phyloP scores from a whole-genome alignment of 2,113 vertebrate species.

The Eira barbara region DNA sequence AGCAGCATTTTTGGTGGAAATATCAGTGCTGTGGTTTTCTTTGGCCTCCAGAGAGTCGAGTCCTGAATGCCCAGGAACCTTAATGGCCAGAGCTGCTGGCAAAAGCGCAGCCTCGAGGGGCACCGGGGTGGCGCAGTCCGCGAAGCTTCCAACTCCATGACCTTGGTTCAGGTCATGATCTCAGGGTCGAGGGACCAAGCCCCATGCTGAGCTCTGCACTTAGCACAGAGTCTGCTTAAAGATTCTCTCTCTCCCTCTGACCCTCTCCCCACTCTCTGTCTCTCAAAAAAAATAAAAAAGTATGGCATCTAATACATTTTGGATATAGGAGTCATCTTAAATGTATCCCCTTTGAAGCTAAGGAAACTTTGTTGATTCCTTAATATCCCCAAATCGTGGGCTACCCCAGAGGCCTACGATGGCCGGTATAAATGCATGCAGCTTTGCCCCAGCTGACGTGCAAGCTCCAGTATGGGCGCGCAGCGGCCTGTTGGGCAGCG shows the following conservation, averaged over 20 bases:
- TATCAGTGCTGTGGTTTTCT: not conserved
- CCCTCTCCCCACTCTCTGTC: not conserved
- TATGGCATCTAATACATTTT: not conserved
- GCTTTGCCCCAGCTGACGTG: not conserved
- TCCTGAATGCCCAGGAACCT: not conserved
- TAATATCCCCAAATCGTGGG: not conserved
- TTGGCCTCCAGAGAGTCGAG: not conserved
- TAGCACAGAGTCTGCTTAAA: not conserved
- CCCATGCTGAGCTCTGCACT: not conserved
- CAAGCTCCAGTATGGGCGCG: accelerated
- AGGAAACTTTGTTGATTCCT: not conserved
- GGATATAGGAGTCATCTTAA: not conserved
- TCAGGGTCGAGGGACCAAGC: not conserved
- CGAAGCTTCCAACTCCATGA: not conserved
- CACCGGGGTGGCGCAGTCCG: not conserved
- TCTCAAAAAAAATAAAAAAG: not conserved
- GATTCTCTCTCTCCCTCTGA: not conserved
- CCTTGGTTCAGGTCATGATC: not conserved
- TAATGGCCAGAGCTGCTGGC: not conserved
- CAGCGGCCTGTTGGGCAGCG: not conserved
- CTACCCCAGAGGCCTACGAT: not conserved
- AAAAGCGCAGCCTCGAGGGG: not conserved
- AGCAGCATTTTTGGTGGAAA: not conserved
- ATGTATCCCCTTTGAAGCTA: not conserved
- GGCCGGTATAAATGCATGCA: not conserved